phyloP scores from a whole-genome alignment of 2,888 invertebrate genomes.

The Microdon myrmicae region DNA sequence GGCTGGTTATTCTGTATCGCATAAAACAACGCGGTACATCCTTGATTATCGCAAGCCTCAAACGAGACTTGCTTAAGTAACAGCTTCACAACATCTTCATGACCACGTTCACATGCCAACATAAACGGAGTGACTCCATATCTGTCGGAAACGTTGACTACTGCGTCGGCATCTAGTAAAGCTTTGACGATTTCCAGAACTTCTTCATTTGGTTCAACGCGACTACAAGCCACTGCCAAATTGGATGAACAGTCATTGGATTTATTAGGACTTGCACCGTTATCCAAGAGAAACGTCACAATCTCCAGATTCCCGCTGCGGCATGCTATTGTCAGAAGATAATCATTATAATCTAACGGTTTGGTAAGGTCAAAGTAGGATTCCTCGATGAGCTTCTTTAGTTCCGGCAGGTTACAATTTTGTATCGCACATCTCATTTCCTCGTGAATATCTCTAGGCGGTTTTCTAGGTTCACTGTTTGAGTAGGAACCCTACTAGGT shows the following conservation, averaged over 20 bases:
- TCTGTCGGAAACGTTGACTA: constrained; percentile 62
- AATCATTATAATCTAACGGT: constrained; percentile 54
- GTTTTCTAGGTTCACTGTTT: too few species aligned
- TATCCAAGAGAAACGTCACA: constrained; percentile 57
- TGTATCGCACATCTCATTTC: constrained; percentile 55
- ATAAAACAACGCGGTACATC: constrained; percentile 63
- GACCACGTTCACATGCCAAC: constrained; percentile 62
- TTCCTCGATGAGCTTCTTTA: constrained; percentile 55
- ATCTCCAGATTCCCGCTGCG: constrained; percentile 57
- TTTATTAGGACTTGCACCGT: constrained; percentile 59
- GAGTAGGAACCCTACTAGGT: too few species aligned
- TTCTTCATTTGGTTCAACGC: constrained; percentile 24
- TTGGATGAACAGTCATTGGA: constrained; percentile 61
- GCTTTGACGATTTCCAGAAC: constrained; percentile 54
- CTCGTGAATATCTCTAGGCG: constrained; percentile 54
- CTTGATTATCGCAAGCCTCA: constrained; percentile 63
- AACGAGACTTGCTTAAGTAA: constrained; percentile 59
- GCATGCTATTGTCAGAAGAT: constrained; percentile 59
- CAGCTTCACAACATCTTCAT: constrained; percentile 56
- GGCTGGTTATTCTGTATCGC: constrained; percentile 64
- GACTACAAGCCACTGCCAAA: constrained; percentile 61
- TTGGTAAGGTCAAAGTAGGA: constrained; percentile 54
- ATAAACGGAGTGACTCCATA: constrained; percentile 65
- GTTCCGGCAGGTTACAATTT: constrained; percentile 54
- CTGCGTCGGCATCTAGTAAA: constrained; percentile 58